Base-by-base conservation (phyloP, 1,140 invertebrate species). In the Mesaphorura yosii region DNA sequence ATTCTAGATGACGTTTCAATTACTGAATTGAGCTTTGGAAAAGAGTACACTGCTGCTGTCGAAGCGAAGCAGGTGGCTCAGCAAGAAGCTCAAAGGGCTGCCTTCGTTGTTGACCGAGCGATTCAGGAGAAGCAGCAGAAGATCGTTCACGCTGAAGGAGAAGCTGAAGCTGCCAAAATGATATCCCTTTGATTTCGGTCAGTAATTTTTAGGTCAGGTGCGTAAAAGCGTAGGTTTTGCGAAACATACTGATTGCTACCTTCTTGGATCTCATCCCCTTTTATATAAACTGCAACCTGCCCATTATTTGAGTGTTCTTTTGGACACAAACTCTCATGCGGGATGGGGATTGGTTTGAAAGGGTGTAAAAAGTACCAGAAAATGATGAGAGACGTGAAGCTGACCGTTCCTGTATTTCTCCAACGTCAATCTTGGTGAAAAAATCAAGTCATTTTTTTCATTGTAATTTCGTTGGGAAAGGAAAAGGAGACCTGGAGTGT, bases 1-100 rank as follows among this genome's bases (percentile, higher is more conserved):
- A 94, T 99, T 62, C 70, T 99, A 27, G 96, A 99, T 74, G 96
- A 99, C 75, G 96, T 99, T n/a, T 97, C 96, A 3, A 84, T 99
- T 44, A 98, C 95, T 38, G 96, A 99, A 70, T 74, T 99, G 34
- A 95, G 90, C 70, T 99, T 99, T 72, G 92, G 95, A 25, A 92
- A 93, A 69, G 94, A 98, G 72, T 99, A 99, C 66, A 93, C 94
- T n/a, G 92, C 93, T 42, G 96, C 96, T 52, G 95, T 99, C 65
- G 96, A 99, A 77, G 83, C 94, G 7, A 99, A 99, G 72, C 96
- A 99, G 73, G 78, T 98, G 17, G 94, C 94, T 15, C 95, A 98
- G 69, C 96, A 99, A 75, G 96, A 99, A 72, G 95, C 95, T 14
- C 96, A 99, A 72, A 73, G 96, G 64, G 96, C 96, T 37, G 90